Evolutionary conservation across 1,140 invertebrate genomes (phyloP).

Genomic region (Oedothorax gibbosus): DNA sequence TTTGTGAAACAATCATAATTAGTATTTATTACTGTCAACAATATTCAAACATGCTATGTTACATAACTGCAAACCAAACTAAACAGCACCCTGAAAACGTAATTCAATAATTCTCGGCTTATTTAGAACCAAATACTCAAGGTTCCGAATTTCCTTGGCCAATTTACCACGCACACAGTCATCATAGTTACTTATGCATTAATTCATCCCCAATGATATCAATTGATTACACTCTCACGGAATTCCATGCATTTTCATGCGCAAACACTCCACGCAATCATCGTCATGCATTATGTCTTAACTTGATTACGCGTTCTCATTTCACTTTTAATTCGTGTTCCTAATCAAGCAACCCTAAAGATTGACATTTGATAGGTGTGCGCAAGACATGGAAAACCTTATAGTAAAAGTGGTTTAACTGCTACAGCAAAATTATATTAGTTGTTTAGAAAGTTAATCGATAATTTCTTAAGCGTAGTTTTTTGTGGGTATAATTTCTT

Average conservation of each 20-base stretch:
- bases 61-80: too few relatives aligned
- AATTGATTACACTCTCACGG: neutral
- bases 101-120: slow-evolving; percentile 6
- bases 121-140: neutral
- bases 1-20: too few relatives aligned
- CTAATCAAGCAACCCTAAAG: slow-evolving; percentile 29
- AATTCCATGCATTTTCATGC: slow-evolving; percentile 3
- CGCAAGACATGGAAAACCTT: too few relatives aligned
- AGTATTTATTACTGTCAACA: too few relatives aligned
- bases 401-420: too few relatives aligned
- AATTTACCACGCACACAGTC: slow-evolving; percentile 14
- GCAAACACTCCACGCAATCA: slow-evolving; percentile 1
- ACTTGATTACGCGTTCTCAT: slow-evolving; percentile 35
- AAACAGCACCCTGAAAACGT: neutral
- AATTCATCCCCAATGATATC: slow-evolving; percentile 34
- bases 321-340: slow-evolving; percentile 53
- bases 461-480: too few relatives aligned
- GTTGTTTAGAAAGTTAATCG: too few relatives aligned
- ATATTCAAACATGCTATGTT: too few relatives aligned
- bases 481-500: too few relatives aligned
- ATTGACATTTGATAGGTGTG: slow-evolving; percentile 56
- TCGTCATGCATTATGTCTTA: slow-evolving; percentile 7
- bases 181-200: slow-evolving; percentile 46
- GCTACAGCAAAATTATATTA: too few relatives aligned
- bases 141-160: slow-evolving; percentile 6